Percentiles rank a stretch among this genome's conserved stretches.
These are phyloP conservation scores for Lomographa bimaculata DNA, from an alignment of 2,888 invertebrate genomes.

Conservation along the genomic window DNA sequence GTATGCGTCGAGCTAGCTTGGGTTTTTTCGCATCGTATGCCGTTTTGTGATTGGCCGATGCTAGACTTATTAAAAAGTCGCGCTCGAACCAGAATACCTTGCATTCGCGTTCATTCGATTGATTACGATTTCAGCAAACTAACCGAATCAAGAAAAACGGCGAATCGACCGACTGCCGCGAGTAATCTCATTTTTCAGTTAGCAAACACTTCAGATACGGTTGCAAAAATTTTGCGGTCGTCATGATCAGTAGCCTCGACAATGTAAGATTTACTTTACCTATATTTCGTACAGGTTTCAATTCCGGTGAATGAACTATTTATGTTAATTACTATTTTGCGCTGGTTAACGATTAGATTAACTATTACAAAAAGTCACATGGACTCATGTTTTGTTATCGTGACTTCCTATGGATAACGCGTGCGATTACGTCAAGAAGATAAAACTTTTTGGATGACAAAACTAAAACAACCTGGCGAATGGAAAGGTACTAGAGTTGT, in stretches of 20 bases:
- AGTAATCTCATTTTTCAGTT: constrained; percentile 50
- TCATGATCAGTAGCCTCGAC: constrained; percentile 37
- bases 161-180: constrained; percentile 36
- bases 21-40: constrained; percentile 53
- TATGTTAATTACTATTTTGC: constrained; percentile 56
- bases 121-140: constrained; percentile 55
- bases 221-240: constrained; percentile 46
- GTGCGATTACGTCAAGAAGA: constrained; percentile 26
- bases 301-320: constrained; percentile 67
- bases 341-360: constrained; percentile 64
- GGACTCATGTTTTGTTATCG: constrained; percentile 52
- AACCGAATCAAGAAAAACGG: constrained; percentile 19
- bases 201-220: constrained; percentile 42
- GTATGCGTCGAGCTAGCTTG: constrained; percentile 50
- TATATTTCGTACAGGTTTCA: constrained; percentile 39
- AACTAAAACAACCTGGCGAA: constrained; percentile 13
- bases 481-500: constrained; percentile 2
- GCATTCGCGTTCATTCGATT: constrained; percentile 54
- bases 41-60: constrained; percentile 51
- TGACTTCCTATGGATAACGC: constrained; percentile 51
- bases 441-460: constrained; percentile 24
- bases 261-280: constrained; percentile 41
- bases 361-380: constrained; percentile 50
- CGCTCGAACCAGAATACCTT: constrained; percentile 62
- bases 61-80: constrained; percentile 57